Evolutionary conservation across 2,113 vertebrate genomes (phyloP), one percentile per base, ranked within the genome.

Genomic region (Anolis carolinensis): DNA sequence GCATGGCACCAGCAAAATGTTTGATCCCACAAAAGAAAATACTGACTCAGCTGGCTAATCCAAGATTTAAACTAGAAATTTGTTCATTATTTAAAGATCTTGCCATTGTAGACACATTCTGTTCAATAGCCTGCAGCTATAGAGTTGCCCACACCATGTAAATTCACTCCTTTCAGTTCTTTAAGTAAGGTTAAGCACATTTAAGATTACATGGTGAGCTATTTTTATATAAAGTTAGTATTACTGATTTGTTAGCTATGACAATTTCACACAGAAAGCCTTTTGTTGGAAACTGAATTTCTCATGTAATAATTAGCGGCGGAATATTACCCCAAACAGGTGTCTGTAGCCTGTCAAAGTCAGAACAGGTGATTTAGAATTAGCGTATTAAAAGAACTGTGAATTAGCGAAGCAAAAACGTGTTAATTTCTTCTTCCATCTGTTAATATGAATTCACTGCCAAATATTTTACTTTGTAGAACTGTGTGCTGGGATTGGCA

Each of bases 401-500:
- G 97, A 97, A 98, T 97, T 98, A 97, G 97, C 97, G 97, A 97
- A 96, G 96, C 97, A 97, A 98, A 97, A 98, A 98, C 96, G 97
- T 99, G 98, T 99, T 99, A 98, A 98, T 99, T 99, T 99, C 97
- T 97, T 97, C 97, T 98, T 98, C 98, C 98, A 99, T 99, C 98
- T 99, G 98, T 99, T 99, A 98, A 99, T 99, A 98, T 98, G 97
- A 99, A 98, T 98, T 97, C 97, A 96, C 97, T 99, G 98, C 98
- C 98, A 99, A 97, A 99, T 97, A 98, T 97, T 97, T 96, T 97
- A 97, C 95, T 97, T 98, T 97, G 96, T 97, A 97, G 96, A 96
- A 96, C 96, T 97, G 96, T 97, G 96, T 97, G 96, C 96, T 96
- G 95, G 95, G 96, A 97, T 97, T 97, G 96, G 96, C 97, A 97